Evolutionary conservation across 1,140 invertebrate genomes (phyloP), one percentile per base, ranked within the genome.

Genomic region (Camponotus pennsylvanicus): DNA sequence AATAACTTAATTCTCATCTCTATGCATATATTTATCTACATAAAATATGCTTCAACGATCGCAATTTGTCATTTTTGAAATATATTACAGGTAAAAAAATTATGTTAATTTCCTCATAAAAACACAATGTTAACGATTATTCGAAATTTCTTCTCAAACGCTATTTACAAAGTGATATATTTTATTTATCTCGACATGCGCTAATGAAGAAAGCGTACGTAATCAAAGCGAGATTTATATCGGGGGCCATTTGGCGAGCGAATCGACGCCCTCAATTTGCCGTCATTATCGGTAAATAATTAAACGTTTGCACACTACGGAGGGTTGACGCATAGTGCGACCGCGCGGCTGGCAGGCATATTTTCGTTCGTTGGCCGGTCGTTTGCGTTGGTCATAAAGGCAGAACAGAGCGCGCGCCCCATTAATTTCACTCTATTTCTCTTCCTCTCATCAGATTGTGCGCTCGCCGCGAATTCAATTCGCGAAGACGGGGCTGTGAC

Each of bases 281-380:
- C 37, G 52, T 82, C 69, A 75, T 83, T 83, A 75, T 83, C 67
- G 69, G n/a, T 83, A 75, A 83, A 83, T 75, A 83, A 83, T 83
- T 83, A 83, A 83, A 83, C 55, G 18, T 21, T 61, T 63, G 67
- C 70, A 18, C 70, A 49, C 21, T 49, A 15, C 69, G 27, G 27
- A 34, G 45, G 15, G 45, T 27, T 34, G 45, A 34, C 69, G 18
- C 69, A 27, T 52, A 71, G 67, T 21, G 21, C 37, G 15, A 7
- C 61, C 63, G 61, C 45, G n/a, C 42, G 49, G 32, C 18, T 3
- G 40, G 55, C 70, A 37, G 32, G n/a, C 70, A 52, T 73, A n/a
- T 70, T 45, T 42, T 61, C 67, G 55, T 55, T 21, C 27, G 49
- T 52, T 52, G 27, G 27, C 52, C 8, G 55, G 1, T 61, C 27